Base-by-base conservation (phyloP, 2,888 invertebrate species). In the Drosophila eohydei region DNA sequence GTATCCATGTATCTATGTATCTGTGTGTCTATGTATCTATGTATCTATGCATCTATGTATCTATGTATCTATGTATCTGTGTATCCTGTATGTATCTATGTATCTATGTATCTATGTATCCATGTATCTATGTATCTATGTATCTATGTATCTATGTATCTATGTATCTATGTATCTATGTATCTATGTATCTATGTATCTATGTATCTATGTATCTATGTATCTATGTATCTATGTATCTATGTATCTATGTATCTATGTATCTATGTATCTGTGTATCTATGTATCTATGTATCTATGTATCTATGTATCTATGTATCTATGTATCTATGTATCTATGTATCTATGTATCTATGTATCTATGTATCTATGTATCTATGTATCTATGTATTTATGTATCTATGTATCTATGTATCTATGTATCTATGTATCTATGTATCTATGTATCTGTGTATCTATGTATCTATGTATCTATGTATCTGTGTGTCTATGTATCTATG, bases 401-500 rank as follows among this genome's bases (percentile, higher is more conserved):
- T 44, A 26, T 26, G 12, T 44, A 44, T 44, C 26, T 44, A 6
- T 44, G 12, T 44, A 14, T 44, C 6, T 26, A 12, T 44, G 12
- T 44, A 44, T 26, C 26, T 26, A 44, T 44, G 12, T 44, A 26
- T 44, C 26, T 26, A 26, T 26, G 3, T 44, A 26, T 44, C 21
- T 26, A 44, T 44, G 7, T 44, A 44, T 44, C 26, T 44, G 26
- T 44, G 12, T 44, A 44, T 44, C 12, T 26, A 44, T 44, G 12
- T 26, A 26, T 44, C 26, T 44, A 44, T 44, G 26, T 44, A 14
- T 44, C 26, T 44, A 44, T 44, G 44, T 44, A 26, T 44, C 44
- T 44, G 26, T 44, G 44, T 44, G 12, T 44, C 43, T 44, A 43
- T 43, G 44, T 44, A 26, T 26, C 44, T 44, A 44, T 44, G 44